Base-by-base conservation (phyloP, 2,113 vertebrate genomes). In the Anarhynchus alexandrinus region DNA sequence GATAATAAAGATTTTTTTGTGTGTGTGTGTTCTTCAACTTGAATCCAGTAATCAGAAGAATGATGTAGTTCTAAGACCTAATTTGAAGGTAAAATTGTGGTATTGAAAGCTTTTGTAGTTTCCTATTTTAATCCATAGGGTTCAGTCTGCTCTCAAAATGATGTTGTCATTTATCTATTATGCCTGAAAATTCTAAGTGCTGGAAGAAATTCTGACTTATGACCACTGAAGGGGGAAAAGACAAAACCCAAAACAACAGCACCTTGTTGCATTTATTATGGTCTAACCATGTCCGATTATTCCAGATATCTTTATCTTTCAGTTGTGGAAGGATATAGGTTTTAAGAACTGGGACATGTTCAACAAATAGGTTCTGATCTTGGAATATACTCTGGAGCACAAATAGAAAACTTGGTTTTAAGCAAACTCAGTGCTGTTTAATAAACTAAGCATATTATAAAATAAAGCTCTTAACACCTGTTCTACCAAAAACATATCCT, bases 21-120 rank as follows among this genome's bases (percentile, higher is more conserved):
- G 85, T 64, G n/a, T 22, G 11, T n/a, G 61, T 15, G 85, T 69
- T 73, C 59, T 93, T 96, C 97, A 95, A 82, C 38, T 77, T 90
- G 70, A 96, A 93, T 95, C 51, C 58, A 88, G 89, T 79, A 94
- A 97, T 96, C 88, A 94, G 94, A 94, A 97, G 83, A 97, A 88
- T 85, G 54, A 95, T 90, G 92, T 91, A 83, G 34, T 88, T 94
- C 74, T 87, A 80, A 93, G 79, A 86, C 52, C 36, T 97, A 95
- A 96, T 95, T 94, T 97, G 59, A 71, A 92, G 59, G 45, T 86
- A 93, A 96, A 95, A 92, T 87, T 96, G 69, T 94, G 78, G 90
- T 97, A 86, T 55, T 97, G 93, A 94, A 96, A 93, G 59, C 76
- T 89, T 95, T 88, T 34, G 38, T 43, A 23, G 36, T 43, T 72